These are phyloP conservation scores for Rafetus swinhoei DNA, from an alignment of 2,113 vertebrate genomes.

Conservation along the genomic window DNA sequence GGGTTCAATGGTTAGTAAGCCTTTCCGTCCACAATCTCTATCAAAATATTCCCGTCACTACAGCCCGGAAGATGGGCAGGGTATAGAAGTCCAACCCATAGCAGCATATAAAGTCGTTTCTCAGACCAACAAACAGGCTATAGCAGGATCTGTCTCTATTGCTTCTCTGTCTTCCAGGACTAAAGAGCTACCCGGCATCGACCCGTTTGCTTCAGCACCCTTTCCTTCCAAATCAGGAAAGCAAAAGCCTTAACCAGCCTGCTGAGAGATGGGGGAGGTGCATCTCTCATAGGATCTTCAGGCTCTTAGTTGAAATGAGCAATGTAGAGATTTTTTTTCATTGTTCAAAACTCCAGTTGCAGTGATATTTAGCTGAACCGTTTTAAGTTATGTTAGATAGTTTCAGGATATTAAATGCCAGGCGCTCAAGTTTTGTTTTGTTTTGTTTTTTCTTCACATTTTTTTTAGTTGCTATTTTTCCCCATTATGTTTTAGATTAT, in stretches of 20 bases:
- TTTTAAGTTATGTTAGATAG: conserved; percentile 60
- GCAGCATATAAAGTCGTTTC: conserved; percentile 91
- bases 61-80: conserved; percentile 80
- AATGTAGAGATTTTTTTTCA: background rate
- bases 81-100: conserved; percentile 76
- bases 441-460: background rate
- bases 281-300: background rate
- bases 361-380: conserved; percentile 45
- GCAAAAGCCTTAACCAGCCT: conserved; percentile 86
- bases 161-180: conserved; percentile 85
- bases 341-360: conserved; percentile 55
- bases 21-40: conserved; percentile 90
- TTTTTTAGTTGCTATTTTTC: conserved; percentile 20
- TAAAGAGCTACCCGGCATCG: conserved; percentile 79
- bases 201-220: conserved; percentile 93
- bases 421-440: background rate
- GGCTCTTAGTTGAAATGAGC: background rate
- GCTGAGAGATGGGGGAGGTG: background rate
- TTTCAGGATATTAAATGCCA: conserved; percentile 16
- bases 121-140: conserved; percentile 80
- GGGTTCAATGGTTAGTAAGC: conserved; percentile 73
- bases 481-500: conserved; percentile 14
- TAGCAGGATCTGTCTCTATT: conserved; percentile 84
- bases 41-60: conserved; percentile 97
- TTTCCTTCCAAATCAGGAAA: conserved; percentile 91